Evolutionary conservation across 2,888 invertebrate genomes (phyloP), one percentile per base, ranked within the genome.

Genomic region (Pherbina coryleti): DNA sequence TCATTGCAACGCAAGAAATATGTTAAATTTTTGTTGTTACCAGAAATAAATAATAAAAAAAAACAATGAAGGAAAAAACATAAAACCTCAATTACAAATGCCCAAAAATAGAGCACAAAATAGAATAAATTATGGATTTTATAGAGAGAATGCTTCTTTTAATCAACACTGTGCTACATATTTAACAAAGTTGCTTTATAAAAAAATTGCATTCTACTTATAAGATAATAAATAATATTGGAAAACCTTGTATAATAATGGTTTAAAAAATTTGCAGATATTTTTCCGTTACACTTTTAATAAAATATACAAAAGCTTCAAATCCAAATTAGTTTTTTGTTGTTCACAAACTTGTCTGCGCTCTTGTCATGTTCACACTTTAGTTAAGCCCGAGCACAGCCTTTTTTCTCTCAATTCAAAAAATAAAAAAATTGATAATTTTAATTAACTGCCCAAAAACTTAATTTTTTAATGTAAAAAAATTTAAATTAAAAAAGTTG

Each of bases 71-170:
- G 22, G 0, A 44, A 49, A 69, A 25, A 69, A 17, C 3, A 14
- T 19, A 34, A 8, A 55, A 34, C 22, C 53, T 60, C 76, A 76
- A 75, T 76, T 76, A 62, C 70, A 49, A 70, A 70, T 70, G 69
- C 19, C 69, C 67, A 75, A 75, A 75, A 75, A 57, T 55, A 69
- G 67, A 75, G 57, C 53, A 69, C n/a, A 57, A n/a, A 44, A 69
- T 19, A 22, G 69, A 31, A 69, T 37, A 69, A 69, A 69, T 75
- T 76, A 76, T 70, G 19, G 8, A 19, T 75, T 34, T 22, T 11
- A 31, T n/a, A 64, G 17, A 5, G 14, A 17, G n/a, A 64, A 31
- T 28, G 1, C 34, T 31, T 0, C 8, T 4, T n/a, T 11, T 17
- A 8, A 31, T 31, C 31, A 28, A 9, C 31, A 11, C 3, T 11